Evolutionary conservation across 1,140 invertebrate species (phyloP).

Genomic region (Cecropterus lyciades): DNA sequence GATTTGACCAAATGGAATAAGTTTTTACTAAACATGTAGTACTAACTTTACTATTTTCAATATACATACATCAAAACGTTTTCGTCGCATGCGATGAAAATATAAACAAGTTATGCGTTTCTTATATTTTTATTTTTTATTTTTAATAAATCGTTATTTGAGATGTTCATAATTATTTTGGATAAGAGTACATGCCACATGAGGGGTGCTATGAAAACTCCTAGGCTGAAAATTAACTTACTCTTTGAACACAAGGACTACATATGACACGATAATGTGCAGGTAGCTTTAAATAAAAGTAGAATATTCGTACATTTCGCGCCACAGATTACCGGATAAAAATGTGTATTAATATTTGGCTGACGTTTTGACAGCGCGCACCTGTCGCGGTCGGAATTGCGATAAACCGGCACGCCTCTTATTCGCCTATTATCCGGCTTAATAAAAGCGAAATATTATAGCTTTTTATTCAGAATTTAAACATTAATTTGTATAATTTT

Average conservation of each 20-base stretch:
- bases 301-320: not conserved
- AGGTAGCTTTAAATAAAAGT: conserved; percentile 2
- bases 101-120: too few relatives aligned
- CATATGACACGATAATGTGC: not conserved
- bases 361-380: conserved; percentile 19
- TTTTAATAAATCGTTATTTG: too few relatives aligned
- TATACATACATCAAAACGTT: too few relatives aligned
- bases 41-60: too few relatives aligned
- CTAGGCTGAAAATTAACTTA: not conserved
- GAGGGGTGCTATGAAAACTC: not conserved
- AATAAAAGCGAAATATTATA: not conserved
- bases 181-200: too few relatives aligned
- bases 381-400: conserved; percentile 5
- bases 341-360: conserved; percentile 24
- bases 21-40: too few relatives aligned
- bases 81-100: too few relatives aligned
- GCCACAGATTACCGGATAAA: conserved; percentile 9
- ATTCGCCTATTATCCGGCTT: conserved; percentile 18
- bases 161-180: too few relatives aligned
- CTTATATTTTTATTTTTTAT: too few relatives aligned
- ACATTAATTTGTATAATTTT: not conserved
- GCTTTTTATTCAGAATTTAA: not conserved
- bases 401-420: conserved; percentile 7
- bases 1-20: too few relatives aligned
- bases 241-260: not conserved